Base-by-base conservation (phyloP, 1,140 invertebrate genomes). In the Papilio helenus region DNA sequence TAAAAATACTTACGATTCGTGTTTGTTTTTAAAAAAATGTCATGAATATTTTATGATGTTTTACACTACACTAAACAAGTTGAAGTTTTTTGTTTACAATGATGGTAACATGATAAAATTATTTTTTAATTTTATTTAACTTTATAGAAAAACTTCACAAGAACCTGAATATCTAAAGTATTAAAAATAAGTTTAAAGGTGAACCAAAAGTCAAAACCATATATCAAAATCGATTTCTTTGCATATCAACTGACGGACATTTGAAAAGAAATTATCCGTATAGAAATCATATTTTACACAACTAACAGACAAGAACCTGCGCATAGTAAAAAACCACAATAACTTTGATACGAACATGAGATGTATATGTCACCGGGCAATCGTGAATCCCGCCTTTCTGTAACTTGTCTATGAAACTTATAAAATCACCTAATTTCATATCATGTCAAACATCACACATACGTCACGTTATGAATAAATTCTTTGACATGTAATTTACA, bases 211-310 rank as follows among this genome's bases (percentile, higher is more conserved):
- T 68, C 26, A 68, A 68, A 29, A 68, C 14, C 61, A 68, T 68
- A 68, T 68, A 68, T 68, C 61, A 68, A 68, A 68, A 68, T 68
- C 61, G 12, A 68, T 68, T 68, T 16, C 61, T 68, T 68, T 68
- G 61, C 26, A 68, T 61, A 68, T 68, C 23, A 5, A 68, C 61
- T 16, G 61, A 68, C 3, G 26, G 61, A 68, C 61, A 68, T 68
- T 68, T 68, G 26, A 68, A 68, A 68, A 29, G 61, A 68, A 29
- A 29, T 58, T 58, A 58, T 29, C 10, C 5, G 61, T 68, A 68
- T 29, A 29, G 14, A 65, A 65, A 65, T 65, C 58, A 65, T 65
- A 68, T 68, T 68, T 29, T 26, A 68, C 61, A 68, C 14, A 29
- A 29, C 61, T 12, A 16, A 68, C 26, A 3, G 14, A 29, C 61